Base-by-base conservation (phyloP, 2,113 vertebrate species). In the Hyla sarda region DNA sequence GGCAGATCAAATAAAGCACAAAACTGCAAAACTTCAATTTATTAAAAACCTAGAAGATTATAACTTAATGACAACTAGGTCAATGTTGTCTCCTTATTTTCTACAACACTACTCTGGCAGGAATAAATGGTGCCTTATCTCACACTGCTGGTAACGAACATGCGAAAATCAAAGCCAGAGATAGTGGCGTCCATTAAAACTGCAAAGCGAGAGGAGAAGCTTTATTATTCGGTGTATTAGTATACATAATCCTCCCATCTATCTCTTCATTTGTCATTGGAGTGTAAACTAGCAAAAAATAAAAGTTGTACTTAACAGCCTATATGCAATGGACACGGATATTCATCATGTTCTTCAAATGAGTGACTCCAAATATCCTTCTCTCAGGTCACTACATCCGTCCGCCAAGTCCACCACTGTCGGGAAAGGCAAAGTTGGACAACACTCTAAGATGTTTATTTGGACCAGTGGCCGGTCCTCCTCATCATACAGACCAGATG, bases 391-490 rank as follows among this genome's bases (percentile, higher is more conserved):
- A 89, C 95, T 92, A 85, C 93, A 84, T 62, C 92, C 90, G 88
- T 94, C 94, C 88, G 90, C 90, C 87, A 88, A 83, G 88, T 94
- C 90, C 83, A 88, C 92, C 83, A 91, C 94, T 78, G 50, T 74
- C 41, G 94, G 90, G 89, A 94, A 89, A 93, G 89, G 90, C 89
- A 92, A 87, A 86, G 86, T 90, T 86, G 92, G 90, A 82, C 89
- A 91, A 89, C 90, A 93, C 82, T 92, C 93, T 94, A 97, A 95
- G 91, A 98, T 98, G 97, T 97, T 98, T 93, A 96, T 98, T 92
- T 95, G 97, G 93, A 96, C 96, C 88, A 96, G 96, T 87, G 94
- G 93, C 90, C 94, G 97, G 89, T 94, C 94, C 90, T 91, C 89
- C 89, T 91, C 94, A 88, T 91, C 93, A 88, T 91, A 93, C 90